A percentile compares a stretch with the other conserved stretches of the same genome.
phyloP scores from a whole-genome alignment of 30 jellyfish, hydroid and myxozoan species.

The Turritopsis rubra region DNA sequence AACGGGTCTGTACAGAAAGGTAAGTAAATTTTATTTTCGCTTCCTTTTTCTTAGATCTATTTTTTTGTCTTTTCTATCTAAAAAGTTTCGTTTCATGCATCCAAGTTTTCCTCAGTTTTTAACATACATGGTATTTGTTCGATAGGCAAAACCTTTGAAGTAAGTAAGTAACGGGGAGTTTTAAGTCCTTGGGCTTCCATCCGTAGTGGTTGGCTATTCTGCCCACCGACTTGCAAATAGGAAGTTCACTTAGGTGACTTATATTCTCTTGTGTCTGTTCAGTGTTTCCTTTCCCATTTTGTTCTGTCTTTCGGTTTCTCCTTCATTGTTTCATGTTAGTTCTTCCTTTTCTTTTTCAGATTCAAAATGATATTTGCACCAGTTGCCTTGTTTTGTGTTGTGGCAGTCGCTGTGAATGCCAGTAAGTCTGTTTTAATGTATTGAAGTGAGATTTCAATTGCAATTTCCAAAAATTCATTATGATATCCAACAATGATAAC shows the following conservation, averaged over 20 bases:
- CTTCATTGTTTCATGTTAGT: neutral
- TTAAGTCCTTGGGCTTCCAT: too few species aligned
- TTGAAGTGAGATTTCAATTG: neutral
- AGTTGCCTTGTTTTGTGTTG: conserved; percentile 3
- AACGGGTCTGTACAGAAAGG: conserved; percentile 2
- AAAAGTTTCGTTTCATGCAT: neutral
- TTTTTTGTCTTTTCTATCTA: neutral
- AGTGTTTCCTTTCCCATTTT: neutral
- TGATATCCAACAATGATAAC: too few species aligned
- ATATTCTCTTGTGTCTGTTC: too few species aligned
- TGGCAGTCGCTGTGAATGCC: neutral
- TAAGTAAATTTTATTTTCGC: neutral
- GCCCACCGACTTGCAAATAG: too few species aligned
- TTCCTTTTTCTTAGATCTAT: neutral
- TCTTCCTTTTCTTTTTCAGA: neutral
- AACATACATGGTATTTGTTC: too few species aligned
- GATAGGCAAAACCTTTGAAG: too few species aligned
- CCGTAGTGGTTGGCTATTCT: too few species aligned
- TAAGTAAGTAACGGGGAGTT: too few species aligned
- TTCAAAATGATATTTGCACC: conserved; percentile 9
- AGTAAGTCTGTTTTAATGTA: neutral
- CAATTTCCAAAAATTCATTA: too few species aligned
- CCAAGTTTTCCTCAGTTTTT: neutral
- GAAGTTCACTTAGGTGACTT: too few species aligned
- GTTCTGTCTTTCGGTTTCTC: neutral